These are phyloP conservation scores for Sphaeramia orbicularis DNA, from an alignment of 2,797 vertebrate species.

Conservation along the genomic window DNA sequence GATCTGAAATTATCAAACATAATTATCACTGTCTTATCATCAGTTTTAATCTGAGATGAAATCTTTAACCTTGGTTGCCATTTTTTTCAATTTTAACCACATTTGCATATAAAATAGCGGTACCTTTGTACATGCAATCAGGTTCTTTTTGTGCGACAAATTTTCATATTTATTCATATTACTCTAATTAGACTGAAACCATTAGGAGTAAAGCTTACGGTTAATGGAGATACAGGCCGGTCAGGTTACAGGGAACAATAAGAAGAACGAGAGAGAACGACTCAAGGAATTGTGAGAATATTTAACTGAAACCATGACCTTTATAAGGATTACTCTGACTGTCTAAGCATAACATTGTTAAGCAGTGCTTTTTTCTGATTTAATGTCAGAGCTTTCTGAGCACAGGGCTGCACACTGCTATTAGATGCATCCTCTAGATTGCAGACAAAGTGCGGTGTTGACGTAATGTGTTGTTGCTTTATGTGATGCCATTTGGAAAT, in stretches of 20 bases:
- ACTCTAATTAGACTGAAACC: constrained; percentile 13
- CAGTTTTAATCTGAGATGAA: background rate
- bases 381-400: constrained; percentile 57
- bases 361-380: constrained; percentile 52
- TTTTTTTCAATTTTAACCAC: too few relatives aligned
- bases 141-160: background rate
- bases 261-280: constrained; percentile 28
- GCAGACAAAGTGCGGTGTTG: constrained; percentile 8
- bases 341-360: constrained; percentile 54
- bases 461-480: constrained; percentile 7
- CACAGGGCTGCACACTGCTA: constrained; percentile 27
- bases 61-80: background rate
- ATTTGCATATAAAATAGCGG: background rate
- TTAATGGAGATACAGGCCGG: constrained; percentile 10
- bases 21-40: background rate
- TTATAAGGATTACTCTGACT: constrained; percentile 66
- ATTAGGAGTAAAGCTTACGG: constrained; percentile 25
- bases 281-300: constrained; percentile 60
- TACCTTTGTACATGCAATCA: background rate
- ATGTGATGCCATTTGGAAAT: constrained; percentile 1
- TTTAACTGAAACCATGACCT: constrained; percentile 65
- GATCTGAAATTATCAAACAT: background rate
- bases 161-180: constrained; percentile 4
- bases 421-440: constrained; percentile 29
- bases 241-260: constrained; percentile 28